Base-by-base conservation (phyloP, 2,113 vertebrate species). In the Puntigrus tetrazona region DNA sequence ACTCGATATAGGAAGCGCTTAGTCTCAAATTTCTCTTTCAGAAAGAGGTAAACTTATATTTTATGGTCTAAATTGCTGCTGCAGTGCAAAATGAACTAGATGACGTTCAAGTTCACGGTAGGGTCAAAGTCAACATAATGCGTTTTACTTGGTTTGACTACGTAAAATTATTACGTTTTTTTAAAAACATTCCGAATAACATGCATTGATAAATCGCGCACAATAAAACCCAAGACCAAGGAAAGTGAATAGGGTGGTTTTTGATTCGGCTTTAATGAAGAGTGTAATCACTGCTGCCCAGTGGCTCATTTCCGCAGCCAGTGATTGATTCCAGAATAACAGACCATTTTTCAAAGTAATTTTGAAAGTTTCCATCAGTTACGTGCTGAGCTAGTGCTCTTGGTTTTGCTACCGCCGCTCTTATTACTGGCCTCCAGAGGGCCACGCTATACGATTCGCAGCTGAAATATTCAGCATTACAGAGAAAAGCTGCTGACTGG, bases 341-440 rank as follows among this genome's bases (percentile, higher is more conserved):
- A 43, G 38, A 36, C 31, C 5, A 29, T 31, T 20, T 16, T 83
- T 65, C 74, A 80, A 69, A 81, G 67, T 29, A 38, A 77, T 86
- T 82, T 80, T 29, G 36, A 82, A 43, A 69, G n/a, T 78, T 82
- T 55, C 31, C 43, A 43, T 82, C 29, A 57, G 14, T 43, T 31
- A 78, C 75, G 22, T 84, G 82, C 78, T 84, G 86, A 76, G 82
- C 57, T 25, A 27, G 20, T 27, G 14, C 57, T 47, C 50, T 83
- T 63, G 78, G 74, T 79, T 87, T 84, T 84, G 77, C 69, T 50
- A 50, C 3, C 36, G 1, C 36, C 20, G 61, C 72, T 81, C 45
- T 81, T 81, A 69, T 73, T 84, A 25, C 41, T 25, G 38, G 18
- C 47, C 78, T 82, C 78, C 45, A 50, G 83, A 85, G 83, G 70